Conservation (phyloP, 2,888 invertebrate genomes). For the Tetragnatha montana region DNA sequence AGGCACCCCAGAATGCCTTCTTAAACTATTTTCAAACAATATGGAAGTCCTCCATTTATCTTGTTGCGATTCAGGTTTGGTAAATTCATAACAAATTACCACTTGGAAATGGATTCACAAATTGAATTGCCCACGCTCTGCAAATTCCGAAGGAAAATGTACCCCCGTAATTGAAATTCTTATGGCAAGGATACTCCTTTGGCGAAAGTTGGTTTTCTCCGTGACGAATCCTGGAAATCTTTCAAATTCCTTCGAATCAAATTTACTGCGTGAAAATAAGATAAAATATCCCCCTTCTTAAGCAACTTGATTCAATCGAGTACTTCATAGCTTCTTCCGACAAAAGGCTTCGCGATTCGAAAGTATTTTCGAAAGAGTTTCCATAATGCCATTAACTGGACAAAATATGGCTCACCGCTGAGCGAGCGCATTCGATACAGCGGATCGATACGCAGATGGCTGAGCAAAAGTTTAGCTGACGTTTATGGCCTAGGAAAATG, state of each 20-base stretch:
- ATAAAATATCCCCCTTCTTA: constrained; percentile 37
- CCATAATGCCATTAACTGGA: constrained; percentile 41
- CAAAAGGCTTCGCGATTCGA: constrained; percentile 32
- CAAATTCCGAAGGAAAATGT: constrained; percentile 27
- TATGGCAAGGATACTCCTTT: constrained; percentile 19
- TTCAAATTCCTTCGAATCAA: constrained; percentile 23
- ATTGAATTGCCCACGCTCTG: constrained; percentile 30
- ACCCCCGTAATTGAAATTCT: constrained; percentile 49
- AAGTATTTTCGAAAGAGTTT: constrained; percentile 46
- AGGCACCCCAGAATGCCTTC: neutral
- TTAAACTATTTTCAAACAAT: constrained; percentile 37
- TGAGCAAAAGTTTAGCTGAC: constrained; percentile 48
- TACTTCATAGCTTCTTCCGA: neutral
- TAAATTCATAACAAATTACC: constrained; percentile 45
- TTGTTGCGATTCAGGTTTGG: neutral
- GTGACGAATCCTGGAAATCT: constrained; percentile 32
- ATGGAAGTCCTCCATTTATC: constrained; percentile 38
- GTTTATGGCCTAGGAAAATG: constrained; percentile 52
- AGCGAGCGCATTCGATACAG: constrained; percentile 26
- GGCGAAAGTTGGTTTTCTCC: constrained; percentile 18
- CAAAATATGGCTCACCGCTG: constrained; percentile 43
- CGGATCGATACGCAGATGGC: constrained; percentile 52
- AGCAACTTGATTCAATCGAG: constrained; percentile 34
- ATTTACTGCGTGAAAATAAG: constrained; percentile 29
- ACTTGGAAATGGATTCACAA: constrained; percentile 41